A percentile compares a stretch with the other conserved stretches of the same genome.
phyloP scores from a whole-genome alignment of 2,797 vertebrate species.

The Ceyx erithaca region DNA sequence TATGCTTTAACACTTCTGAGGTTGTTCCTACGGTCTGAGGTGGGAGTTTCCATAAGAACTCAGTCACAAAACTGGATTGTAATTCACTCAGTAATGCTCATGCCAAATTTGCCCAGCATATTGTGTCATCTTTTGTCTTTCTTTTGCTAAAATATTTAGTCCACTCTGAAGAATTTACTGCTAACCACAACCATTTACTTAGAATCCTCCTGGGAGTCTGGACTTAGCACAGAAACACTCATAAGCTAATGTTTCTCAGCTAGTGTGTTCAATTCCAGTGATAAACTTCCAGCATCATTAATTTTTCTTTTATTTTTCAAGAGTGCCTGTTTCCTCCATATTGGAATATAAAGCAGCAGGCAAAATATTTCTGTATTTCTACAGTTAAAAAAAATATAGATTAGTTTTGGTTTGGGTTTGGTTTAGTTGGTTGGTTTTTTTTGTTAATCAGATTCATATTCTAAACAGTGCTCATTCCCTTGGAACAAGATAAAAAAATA shows the following conservation, averaged over 20 bases:
- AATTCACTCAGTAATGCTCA: background rate
- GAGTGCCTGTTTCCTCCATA: background rate
- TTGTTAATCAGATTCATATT: background rate
- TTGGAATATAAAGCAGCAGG: background rate
- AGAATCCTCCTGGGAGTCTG: background rate
- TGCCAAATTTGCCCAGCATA: background rate
- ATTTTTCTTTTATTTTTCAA: background rate
- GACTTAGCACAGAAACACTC: background rate
- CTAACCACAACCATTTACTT: background rate
- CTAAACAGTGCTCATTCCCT: background rate
- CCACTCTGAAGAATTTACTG: background rate
- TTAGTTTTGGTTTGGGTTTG: too few species aligned
- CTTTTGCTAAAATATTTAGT: background rate
- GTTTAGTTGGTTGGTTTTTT: background rate
- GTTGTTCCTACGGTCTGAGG: background rate
- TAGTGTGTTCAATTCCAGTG: background rate
- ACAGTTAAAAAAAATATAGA: background rate
- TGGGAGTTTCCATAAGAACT: background rate
- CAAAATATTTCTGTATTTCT: background rate
- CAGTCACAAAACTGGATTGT: background rate
- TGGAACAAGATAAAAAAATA: background rate
- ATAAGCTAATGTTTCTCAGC: background rate
- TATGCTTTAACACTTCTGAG: background rate
- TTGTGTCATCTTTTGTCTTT: background rate
- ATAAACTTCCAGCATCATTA: rapidly evolving